A percentile compares a stretch with the other conserved stretches of the same genome.
Evolutionary conservation across 64 coral and sea anemone species (phyloP).

Genomic region (Cladopsammia gracilis): DNA sequence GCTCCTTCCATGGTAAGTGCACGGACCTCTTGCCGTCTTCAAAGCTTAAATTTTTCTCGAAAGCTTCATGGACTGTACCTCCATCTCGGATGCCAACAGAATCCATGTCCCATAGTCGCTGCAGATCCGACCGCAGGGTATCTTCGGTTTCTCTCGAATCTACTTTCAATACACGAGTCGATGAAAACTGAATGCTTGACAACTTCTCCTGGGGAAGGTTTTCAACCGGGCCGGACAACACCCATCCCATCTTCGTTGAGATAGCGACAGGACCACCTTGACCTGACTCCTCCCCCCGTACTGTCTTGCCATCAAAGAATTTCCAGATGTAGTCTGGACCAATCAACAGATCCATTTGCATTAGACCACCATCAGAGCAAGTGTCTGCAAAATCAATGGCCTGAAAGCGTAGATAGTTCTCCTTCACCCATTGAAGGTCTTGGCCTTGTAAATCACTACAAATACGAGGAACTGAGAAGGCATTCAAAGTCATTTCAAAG

Average conservation of each 20-base stretch:
- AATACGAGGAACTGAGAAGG: constrained; percentile 14
- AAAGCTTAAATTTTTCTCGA: constrained; percentile 15
- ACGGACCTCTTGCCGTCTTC: constrained; percentile 22
- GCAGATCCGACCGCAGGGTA: background rate
- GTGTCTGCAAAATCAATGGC: background rate
- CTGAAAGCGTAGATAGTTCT: background rate
- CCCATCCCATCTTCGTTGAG: constrained; percentile 5
- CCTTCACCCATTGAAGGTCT: background rate
- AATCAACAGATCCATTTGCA: constrained; percentile 10
- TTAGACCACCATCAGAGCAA: background rate
- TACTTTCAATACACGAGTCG: background rate
- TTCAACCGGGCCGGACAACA: background rate
- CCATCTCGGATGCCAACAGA: constrained; percentile 7
- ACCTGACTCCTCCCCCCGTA: background rate
- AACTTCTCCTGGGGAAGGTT: background rate
- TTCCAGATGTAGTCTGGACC: background rate
- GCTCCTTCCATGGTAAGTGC: constrained; percentile 47
- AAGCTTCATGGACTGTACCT: constrained; percentile 41
- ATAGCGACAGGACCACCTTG: background rate
- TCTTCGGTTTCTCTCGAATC: constrained; percentile 1
- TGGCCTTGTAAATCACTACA: constrained; percentile 11
- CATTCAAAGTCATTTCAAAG: constrained; percentile 3
- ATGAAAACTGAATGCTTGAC: constrained; percentile 12
- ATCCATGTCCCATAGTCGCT: constrained; percentile 17
- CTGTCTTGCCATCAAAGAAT: background rate